Base-by-base conservation (phyloP, 2,113 vertebrate species). In the Marmota monax region DNA sequence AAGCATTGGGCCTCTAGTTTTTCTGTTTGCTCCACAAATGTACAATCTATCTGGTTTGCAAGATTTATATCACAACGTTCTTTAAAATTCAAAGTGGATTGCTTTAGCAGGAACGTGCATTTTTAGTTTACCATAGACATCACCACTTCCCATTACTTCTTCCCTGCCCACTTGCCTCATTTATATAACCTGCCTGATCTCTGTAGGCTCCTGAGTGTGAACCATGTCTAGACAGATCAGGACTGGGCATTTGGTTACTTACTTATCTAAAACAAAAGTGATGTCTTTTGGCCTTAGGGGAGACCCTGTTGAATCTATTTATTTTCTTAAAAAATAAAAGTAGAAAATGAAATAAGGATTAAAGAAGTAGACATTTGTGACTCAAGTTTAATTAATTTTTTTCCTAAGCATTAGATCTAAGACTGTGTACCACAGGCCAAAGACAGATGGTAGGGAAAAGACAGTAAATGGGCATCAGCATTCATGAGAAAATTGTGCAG, bases 241-340 rank as follows among this genome's bases (percentile, higher is more conserved):
- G 65, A 56, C 63, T 82, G 70, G 22, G 7, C 88, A 72, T 88
- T 95, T 7, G 25, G 74, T 92, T 92, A 56, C 94, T 92, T 95
- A 78, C 1, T 32, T 96, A 76, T 83, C 65, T 82, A 53, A 95
- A 94, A 84, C 84, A 77, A 95, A 96, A 96, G 67, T n/a, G 14
- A 93, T 96, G 89, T 90, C 67, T 93, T 23, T 79, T 96, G 79
- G 45, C 87, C 78, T 95, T n/a, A 39, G 37, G 94, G 86, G 45
- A 92, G 42, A 90, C 37, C 29, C 84, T 93, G 69, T 86, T 80
- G 84, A 93, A 94, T 94, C 85, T 80, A 70, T 73, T 95, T 95
- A 84, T 86, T 85, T n/a, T 91, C 51, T 94, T 84, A 91, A 85
- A 94, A 95, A 96, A 88, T 61, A 84, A 72, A 96, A 96, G 67